Conservation (phyloP, 2,797 vertebrate genomes). For the Syngnathus rostellatus region DNA sequence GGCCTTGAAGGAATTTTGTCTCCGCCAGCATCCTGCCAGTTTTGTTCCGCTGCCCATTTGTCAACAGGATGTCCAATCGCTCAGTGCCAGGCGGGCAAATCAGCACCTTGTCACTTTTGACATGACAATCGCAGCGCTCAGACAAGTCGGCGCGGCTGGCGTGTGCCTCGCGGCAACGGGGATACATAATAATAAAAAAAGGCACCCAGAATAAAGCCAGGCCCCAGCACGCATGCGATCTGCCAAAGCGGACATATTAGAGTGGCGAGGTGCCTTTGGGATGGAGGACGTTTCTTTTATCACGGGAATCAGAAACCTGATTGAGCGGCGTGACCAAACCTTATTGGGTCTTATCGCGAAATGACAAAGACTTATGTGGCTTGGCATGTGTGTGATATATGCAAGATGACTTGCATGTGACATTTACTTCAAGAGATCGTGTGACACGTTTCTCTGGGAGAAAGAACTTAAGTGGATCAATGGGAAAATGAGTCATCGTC, state of each 20-base stretch:
- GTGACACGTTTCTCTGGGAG: not conserved
- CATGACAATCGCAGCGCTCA: constrained; percentile 68
- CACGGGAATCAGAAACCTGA: not conserved
- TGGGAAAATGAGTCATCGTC: too few species aligned
- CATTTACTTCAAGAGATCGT: not conserved
- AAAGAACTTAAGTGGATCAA: not conserved
- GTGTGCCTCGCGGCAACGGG: constrained; percentile 55
- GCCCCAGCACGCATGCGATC: constrained; percentile 43
- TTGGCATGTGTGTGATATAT: not conserved
- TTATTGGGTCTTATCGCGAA: not conserved
- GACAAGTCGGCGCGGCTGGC: constrained; percentile 62
- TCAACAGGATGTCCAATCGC: constrained; percentile 81
- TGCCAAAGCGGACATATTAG: constrained; percentile 38
- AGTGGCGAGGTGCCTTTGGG: constrained; percentile 42
- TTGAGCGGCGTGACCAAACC: not conserved
- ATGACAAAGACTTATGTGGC: not conserved
- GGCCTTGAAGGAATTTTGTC: constrained; percentile 72
- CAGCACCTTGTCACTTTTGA: constrained; percentile 74
- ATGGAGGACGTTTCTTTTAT: constrained; percentile 36
- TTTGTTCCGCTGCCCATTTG: constrained; percentile 78
- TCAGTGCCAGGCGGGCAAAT: constrained; percentile 77
- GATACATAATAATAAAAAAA: constrained; percentile 50
- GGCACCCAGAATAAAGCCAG: constrained; percentile 54
- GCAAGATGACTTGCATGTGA: not conserved
- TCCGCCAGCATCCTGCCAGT: constrained; percentile 72